phyloP scores from a whole-genome alignment of 2,888 invertebrate genomes.

The Amorpha juglandis region DNA sequence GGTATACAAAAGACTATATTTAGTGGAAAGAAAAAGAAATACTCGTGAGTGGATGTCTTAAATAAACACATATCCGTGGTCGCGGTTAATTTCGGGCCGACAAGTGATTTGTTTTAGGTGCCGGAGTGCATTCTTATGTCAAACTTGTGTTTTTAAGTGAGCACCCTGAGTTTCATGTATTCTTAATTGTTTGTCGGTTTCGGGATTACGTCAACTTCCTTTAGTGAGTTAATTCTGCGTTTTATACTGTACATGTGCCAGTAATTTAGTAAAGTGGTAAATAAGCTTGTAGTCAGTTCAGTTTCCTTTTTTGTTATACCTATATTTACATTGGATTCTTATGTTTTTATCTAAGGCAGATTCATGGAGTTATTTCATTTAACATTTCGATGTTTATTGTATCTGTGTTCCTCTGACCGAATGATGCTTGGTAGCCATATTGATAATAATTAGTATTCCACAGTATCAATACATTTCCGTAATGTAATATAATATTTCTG shows the following conservation, averaged over 20 bases:
- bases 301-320: neutral
- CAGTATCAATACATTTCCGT: too few species aligned
- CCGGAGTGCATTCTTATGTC: slow-evolving; percentile 54
- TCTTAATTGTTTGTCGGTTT: slow-evolving; percentile 28
- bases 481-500: too few species aligned
- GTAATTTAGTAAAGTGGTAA: slow-evolving; percentile 3
- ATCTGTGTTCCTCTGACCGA: too few species aligned
- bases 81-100: slow-evolving; percentile 63
- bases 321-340: neutral
- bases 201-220: slow-evolving; percentile 25
- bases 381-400: too few species aligned
- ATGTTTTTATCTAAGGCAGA: neutral
- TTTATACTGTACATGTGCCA: slow-evolving; percentile 7
- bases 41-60: slow-evolving; percentile 35
- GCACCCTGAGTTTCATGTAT: slow-evolving; percentile 26
- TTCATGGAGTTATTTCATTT: too few species aligned
- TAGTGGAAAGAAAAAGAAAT: slow-evolving; percentile 29
- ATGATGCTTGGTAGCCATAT: too few species aligned
- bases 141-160: slow-evolving; percentile 46
- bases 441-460: too few species aligned
- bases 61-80: slow-evolving; percentile 54
- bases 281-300: neutral
- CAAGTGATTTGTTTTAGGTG: slow-evolving; percentile 60
- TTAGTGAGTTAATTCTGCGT: slow-evolving; percentile 5
- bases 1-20: slow-evolving; percentile 57